Base-by-base conservation (phyloP, 2,113 vertebrate species). In the Oncorhynchus clarkii region DNA sequence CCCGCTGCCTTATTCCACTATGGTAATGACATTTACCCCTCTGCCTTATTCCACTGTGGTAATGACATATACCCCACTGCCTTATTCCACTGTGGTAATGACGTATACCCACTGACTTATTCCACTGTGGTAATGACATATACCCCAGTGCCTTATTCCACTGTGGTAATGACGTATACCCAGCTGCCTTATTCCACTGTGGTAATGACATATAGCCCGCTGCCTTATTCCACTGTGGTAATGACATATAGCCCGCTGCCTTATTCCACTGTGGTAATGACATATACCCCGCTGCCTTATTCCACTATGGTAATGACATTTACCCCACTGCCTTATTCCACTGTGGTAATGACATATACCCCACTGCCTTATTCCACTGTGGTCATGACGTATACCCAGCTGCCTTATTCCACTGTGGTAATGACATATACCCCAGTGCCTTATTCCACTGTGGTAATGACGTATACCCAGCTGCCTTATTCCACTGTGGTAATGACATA, bases 351-450 rank as follows among this genome's bases (percentile, higher is more conserved):
- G 73, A 77, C 78, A 74, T 60, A 29, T 31, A 45, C 67, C 77
- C 77, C 48, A 5, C 80, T 67, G 78, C 14, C 48, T 29, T 29
- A 1, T 49, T 74, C 66, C 54, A 67, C 62, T 11, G 45, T 72
- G 78, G 24, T 51, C 72, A 72, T 77, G 73, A 77, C 78, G 72
- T 77, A 54, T 31, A 45, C 67, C 77, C 77, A 5, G n/a, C 80
- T 67, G 78, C 12, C 48, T 29, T 34, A 1, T 49, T 74, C 66
- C 54, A 70, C 62, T 11, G 45, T 72, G 78, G 11, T 51, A 74
- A 72, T 77, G 73, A 77, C 78, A 74, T 60, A 5, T 31, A 31
- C 67, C 77, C 77, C 34, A 5, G 78, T 67, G 78, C 8, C 48
- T 29, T 29, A 1, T 49, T 74, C 66, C 54, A 67, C 62, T 11